phyloP scores from a whole-genome alignment of 2,888 invertebrate genomes.

The Brachypalpus laphriformis region DNA sequence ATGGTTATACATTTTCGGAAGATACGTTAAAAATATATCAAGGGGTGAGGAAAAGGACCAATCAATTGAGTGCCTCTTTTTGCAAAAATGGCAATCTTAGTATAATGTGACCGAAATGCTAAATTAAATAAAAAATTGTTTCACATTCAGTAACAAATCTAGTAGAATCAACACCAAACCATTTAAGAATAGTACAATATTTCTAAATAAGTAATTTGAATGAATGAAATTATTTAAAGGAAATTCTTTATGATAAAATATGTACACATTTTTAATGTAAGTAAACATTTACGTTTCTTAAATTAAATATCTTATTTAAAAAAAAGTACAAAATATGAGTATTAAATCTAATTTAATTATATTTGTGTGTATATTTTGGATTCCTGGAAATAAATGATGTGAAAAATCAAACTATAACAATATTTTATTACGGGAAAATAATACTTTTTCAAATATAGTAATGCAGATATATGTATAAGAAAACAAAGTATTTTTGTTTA shows the following conservation, averaged over 20 bases:
- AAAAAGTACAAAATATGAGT: conserved; percentile 39
- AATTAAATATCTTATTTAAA: not conserved
- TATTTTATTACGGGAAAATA: conserved; percentile 14
- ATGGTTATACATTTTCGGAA: too few species aligned
- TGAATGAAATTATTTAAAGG: not conserved
- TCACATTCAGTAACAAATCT: too few species aligned
- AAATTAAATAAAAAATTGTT: too few species aligned
- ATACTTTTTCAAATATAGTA: conserved; percentile 6
- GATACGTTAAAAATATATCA: too few species aligned
- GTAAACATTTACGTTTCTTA: not conserved
- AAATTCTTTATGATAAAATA: not conserved
- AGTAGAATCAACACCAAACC: too few species aligned
- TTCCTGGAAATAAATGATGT: not conserved
- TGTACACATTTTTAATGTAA: not conserved
- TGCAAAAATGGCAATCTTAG: too few species aligned
- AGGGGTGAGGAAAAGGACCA: too few species aligned
- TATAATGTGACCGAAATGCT: too few species aligned
- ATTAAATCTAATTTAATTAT: conserved; percentile 12
- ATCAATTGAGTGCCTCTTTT: too few species aligned
- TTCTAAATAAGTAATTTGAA: not conserved
- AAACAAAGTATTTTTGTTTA: conserved; percentile 4
- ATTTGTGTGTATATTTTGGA: not conserved
- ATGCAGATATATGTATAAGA: conserved; percentile 1
- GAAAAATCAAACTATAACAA: conserved; percentile 2
- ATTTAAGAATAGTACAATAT: not conserved